phyloP scores from a whole-genome alignment of 2,888 invertebrate genomes.

The Thera obeliscata region DNA sequence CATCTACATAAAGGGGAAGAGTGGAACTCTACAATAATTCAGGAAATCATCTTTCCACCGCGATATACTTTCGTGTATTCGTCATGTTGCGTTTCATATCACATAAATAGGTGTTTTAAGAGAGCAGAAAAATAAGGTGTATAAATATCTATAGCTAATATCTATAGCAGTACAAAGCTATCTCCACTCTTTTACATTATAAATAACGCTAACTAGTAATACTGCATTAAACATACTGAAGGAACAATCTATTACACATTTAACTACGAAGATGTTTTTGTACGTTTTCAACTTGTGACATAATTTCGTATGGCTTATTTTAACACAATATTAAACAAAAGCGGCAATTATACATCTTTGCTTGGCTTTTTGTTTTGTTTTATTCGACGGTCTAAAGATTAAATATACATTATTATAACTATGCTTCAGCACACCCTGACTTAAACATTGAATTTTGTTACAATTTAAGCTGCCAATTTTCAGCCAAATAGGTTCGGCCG shows the following conservation, averaged over 20 bases:
- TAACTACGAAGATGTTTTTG: conserved; percentile 3
- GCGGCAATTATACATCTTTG: neutral
- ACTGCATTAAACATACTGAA: conserved; percentile 9
- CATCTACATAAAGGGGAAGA: too few relatives aligned
- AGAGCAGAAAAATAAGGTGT: conserved; percentile 7
- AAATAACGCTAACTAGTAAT: conserved; percentile 14
- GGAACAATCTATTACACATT: conserved; percentile 13
- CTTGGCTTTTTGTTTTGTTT: neutral
- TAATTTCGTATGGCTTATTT: neutral
- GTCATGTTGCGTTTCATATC: too few relatives aligned
- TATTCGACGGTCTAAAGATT: neutral
- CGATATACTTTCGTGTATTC: too few relatives aligned
- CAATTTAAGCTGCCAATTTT: too few relatives aligned
- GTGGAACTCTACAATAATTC: too few relatives aligned
- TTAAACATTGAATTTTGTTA: too few relatives aligned
- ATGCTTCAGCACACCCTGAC: too few relatives aligned
- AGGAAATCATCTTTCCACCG: too few relatives aligned
- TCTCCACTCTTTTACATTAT: neutral
- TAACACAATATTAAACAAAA: neutral
- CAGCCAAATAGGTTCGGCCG: too few relatives aligned
- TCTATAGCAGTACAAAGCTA: neutral
- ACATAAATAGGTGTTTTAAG: neutral
- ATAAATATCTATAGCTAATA: conserved; percentile 1
- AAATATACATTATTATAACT: too few relatives aligned
- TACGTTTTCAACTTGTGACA: conserved; percentile 10